These are phyloP conservation scores for Zaprionus africanus DNA, from an alignment of 1,140 invertebrate genomes.

Conservation along the genomic window DNA sequence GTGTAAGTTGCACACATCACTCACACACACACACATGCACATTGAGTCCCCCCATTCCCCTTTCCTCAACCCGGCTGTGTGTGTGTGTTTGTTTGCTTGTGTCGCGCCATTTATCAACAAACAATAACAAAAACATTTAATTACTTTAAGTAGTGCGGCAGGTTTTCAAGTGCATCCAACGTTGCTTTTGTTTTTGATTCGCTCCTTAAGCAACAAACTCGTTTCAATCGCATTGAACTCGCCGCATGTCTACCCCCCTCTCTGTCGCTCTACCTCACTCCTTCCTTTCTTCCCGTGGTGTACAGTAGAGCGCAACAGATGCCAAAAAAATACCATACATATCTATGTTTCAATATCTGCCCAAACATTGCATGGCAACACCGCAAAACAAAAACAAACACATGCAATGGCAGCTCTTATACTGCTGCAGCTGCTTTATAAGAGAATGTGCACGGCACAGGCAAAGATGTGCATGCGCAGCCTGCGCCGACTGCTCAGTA, in stretches of 20 bases:
- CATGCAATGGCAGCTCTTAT: constrained; percentile 30
- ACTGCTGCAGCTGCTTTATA: constrained; percentile 52
- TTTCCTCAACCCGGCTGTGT: not conserved
- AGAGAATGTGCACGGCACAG: constrained; percentile 32
- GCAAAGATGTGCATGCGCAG: constrained; percentile 29
- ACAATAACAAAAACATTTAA: constrained; percentile 21
- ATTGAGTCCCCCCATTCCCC: not conserved
- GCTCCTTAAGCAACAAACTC: constrained; percentile 55
- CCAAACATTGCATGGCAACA: constrained; percentile 50
- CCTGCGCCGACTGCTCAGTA: constrained; percentile 38
- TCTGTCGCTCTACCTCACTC: not conserved
- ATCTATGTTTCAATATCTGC: constrained; percentile 44
- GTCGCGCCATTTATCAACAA: constrained; percentile 51
- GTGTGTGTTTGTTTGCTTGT: constrained; percentile 33
- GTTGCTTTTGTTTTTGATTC: constrained; percentile 29
- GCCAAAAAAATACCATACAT: constrained; percentile 27
- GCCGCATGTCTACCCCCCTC: not conserved
- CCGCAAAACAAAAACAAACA: constrained; percentile 9
- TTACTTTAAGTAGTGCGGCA: constrained; percentile 43
- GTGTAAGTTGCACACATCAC: constrained; percentile 69
- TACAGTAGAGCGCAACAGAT: constrained; percentile 31
- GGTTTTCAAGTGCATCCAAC: constrained; percentile 68
- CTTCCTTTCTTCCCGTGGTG: not conserved
- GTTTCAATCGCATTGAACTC: constrained; percentile 71
- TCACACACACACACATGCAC: constrained; percentile 29